phyloP scores from a whole-genome alignment of 2,888 invertebrate species.

The Anarsia innoxiella region DNA sequence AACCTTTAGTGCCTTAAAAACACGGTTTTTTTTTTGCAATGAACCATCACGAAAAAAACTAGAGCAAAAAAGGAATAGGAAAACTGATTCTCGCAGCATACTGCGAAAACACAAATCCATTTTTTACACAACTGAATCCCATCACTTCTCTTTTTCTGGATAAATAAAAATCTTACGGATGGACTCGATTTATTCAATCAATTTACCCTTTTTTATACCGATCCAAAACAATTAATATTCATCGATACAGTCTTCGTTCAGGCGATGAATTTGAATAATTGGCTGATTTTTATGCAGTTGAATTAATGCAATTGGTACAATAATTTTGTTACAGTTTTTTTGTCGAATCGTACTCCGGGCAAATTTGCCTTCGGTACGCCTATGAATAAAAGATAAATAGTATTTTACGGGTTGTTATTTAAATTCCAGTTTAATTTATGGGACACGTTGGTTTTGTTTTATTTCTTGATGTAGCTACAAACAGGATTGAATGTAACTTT shows the following conservation, averaged over 20 bases:
- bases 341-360: conserved; percentile 29
- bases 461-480: no score
- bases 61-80: no score
- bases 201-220: conserved; percentile 33
- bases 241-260: conserved; percentile 62
- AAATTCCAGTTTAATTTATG: no score
- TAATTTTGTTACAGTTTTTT: conserved; percentile 49
- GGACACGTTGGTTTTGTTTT: no score
- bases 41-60: no score
- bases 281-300: conserved; percentile 73
- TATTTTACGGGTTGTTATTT: conserved; percentile 9
- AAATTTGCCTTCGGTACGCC: conserved; percentile 23
- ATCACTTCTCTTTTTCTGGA: conserved; percentile 7
- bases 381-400: conserved; percentile 14
- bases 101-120: background rate
- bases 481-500: no score
- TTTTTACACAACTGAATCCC: conserved; percentile 1
- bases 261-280: conserved; percentile 68
- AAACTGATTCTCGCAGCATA: background rate
- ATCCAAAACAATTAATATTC: conserved; percentile 68
- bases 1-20: no score
- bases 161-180: conserved; percentile 33
- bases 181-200: conserved; percentile 33
- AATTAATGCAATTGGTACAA: conserved; percentile 69
- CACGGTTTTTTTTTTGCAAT: no score